Conservation (phyloP, 2,113 vertebrate genomes). For the Piaya cayana region DNA sequence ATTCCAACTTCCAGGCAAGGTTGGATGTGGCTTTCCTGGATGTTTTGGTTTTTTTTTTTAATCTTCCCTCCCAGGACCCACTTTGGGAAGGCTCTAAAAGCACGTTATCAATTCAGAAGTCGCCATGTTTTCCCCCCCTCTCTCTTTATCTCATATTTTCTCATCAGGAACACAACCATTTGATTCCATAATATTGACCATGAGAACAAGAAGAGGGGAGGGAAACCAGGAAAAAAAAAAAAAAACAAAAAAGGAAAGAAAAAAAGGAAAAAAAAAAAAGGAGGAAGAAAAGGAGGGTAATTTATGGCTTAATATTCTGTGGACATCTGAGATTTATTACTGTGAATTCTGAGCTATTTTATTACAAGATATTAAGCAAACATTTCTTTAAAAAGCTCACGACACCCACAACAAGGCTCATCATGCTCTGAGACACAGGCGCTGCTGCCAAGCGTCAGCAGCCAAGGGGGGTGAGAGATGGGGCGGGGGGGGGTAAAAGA, state of each 20-base stretch:
- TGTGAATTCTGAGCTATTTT: constrained; percentile 50
- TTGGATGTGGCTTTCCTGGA: background rate
- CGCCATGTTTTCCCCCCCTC: constrained; percentile 38
- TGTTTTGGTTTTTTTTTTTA: background rate
- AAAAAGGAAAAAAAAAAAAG: background rate
- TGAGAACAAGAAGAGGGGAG: background rate
- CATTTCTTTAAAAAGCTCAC: background rate
- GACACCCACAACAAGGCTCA: background rate
- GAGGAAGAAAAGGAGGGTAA: background rate
- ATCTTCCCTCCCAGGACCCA: background rate
- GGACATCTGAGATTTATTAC: constrained; percentile 54
- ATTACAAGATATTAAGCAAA: constrained; percentile 30
- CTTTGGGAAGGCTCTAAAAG: constrained; percentile 4
- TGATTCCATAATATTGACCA: constrained; percentile 43
- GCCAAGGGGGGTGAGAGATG: background rate
- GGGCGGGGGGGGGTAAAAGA: background rate
- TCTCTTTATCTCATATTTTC: constrained; percentile 26
- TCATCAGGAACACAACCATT: constrained; percentile 23
- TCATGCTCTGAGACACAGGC: background rate
- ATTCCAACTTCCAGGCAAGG: background rate
- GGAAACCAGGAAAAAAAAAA: too few relatives aligned
- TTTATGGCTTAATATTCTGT: constrained; percentile 68
- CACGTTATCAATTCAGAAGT: constrained; percentile 21
- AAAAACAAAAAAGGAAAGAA: background rate
- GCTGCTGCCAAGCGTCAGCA: background rate